phyloP scores from a whole-genome alignment of 2,797 vertebrate species.

The Peromyscus eremicus region DNA sequence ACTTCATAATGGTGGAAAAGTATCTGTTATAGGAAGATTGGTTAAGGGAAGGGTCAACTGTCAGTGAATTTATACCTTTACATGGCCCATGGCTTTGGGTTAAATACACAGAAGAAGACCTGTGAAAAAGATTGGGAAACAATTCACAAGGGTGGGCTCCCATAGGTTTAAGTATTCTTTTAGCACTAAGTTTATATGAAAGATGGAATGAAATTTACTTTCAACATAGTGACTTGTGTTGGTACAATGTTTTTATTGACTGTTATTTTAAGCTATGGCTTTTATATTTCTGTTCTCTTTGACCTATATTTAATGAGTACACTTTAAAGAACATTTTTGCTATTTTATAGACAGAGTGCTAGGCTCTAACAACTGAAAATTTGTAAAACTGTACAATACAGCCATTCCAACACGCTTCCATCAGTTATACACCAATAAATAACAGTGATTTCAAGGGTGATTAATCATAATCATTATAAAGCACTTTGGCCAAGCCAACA shows the following conservation, averaged over 20 bases:
- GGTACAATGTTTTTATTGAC: constrained; percentile 73
- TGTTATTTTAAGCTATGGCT: constrained; percentile 68
- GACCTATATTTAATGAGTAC: constrained; percentile 76
- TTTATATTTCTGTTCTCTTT: constrained; percentile 75
- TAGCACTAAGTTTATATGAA: constrained; percentile 49
- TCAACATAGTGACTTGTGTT: constrained; percentile 73
- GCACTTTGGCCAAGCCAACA: constrained; percentile 83
- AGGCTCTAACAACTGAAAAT: constrained; percentile 76
- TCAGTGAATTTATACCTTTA: constrained; percentile 43
- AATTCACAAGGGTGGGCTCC: constrained; percentile 35
- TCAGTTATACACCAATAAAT: constrained; percentile 83
- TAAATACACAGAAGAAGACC: constrained; percentile 20
- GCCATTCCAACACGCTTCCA: constrained; percentile 74
- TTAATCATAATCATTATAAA: constrained; percentile 86
- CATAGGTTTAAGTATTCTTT: constrained; percentile 29
- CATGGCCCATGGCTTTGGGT: background rate
- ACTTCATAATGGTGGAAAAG: background rate
- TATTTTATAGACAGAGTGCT: constrained; percentile 74
- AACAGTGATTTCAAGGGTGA: constrained; percentile 85
- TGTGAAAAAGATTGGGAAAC: constrained; percentile 42
- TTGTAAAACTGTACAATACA: constrained; percentile 73
- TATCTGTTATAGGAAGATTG: background rate
- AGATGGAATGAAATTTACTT: constrained; percentile 69
- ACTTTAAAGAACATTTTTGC: constrained; percentile 73
- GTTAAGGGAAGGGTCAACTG: background rate